Evolutionary conservation across 2,113 vertebrate genomes (phyloP).

Genomic region (Protobothrops mucrosquamatus): DNA sequence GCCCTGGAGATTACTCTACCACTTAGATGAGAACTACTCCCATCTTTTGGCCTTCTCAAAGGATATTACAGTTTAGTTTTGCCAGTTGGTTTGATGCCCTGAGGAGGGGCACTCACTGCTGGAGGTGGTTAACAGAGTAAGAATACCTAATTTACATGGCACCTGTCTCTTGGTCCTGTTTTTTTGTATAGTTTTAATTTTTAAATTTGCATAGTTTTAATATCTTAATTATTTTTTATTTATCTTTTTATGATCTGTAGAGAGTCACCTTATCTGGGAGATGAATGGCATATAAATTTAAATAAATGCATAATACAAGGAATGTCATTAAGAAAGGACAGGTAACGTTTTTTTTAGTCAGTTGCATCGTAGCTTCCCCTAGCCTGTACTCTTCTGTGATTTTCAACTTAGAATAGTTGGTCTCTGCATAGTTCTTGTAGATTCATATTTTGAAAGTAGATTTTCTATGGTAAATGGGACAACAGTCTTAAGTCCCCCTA

Average conservation of each 20-base stretch:
- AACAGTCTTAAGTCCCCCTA: background rate
- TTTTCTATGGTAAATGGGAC: background rate
- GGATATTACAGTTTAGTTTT: background rate
- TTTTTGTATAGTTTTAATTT: background rate
- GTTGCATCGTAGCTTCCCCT: background rate
- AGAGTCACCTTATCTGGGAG: background rate
- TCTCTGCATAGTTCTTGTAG: background rate
- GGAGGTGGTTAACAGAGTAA: background rate
- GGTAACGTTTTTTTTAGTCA: background rate
- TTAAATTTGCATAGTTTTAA: background rate
- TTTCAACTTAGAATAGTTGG: background rate
- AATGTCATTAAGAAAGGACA: slow-evolving; percentile 4
- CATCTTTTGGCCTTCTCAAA: background rate
- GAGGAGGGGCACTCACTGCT: background rate
- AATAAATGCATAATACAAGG: background rate
- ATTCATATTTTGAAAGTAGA: background rate
- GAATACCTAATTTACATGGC: background rate
- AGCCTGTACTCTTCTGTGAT: background rate
- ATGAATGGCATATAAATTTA: background rate
- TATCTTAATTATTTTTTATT: background rate
- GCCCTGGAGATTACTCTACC: background rate
- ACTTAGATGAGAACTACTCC: background rate
- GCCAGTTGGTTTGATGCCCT: background rate
- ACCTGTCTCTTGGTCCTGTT: background rate
- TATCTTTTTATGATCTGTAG: background rate